Conservation (phyloP, 2,113 vertebrate species). For the Panthera leo region DNA sequence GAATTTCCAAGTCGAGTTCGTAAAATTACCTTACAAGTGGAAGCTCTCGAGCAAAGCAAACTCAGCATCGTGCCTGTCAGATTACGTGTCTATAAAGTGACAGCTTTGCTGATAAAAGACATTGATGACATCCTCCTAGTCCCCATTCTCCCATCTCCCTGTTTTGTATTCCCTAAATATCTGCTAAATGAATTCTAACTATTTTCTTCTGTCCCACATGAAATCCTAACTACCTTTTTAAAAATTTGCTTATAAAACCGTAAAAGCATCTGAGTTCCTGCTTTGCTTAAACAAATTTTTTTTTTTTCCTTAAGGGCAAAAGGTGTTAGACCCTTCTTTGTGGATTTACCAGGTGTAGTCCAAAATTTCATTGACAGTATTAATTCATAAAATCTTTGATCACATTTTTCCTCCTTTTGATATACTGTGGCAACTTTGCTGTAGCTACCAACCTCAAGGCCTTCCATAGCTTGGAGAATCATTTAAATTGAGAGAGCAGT, state of each 20-base stretch:
- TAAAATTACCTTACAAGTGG: conserved; percentile 66
- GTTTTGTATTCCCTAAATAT: conserved; percentile 50
- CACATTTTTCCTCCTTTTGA: conserved; percentile 18
- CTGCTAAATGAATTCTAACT: conserved; percentile 51
- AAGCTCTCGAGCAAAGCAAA: conserved; percentile 60
- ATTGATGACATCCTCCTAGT: background rate
- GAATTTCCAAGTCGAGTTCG: conserved; percentile 69
- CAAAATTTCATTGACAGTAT: conserved; percentile 29
- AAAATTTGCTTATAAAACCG: background rate
- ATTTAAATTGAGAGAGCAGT: background rate
- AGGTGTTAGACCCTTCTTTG: background rate
- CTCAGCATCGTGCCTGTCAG: background rate
- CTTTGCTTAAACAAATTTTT: background rate
- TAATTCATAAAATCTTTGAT: conserved; percentile 60
- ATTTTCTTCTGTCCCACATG: conserved; percentile 5
- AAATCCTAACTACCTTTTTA: conserved; percentile 16
- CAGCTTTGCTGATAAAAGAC: conserved; percentile 60
- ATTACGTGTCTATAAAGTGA: conserved; percentile 12
- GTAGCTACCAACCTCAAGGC: conserved; percentile 17
- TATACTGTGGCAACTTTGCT: background rate
- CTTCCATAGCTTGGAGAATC: background rate
- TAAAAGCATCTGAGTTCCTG: background rate
- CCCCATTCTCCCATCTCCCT: conserved; percentile 17
- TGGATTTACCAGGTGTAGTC: background rate
- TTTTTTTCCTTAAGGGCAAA: background rate